Base-by-base conservation (phyloP, 1,140 invertebrate genomes). In the Cepaea nemoralis region DNA sequence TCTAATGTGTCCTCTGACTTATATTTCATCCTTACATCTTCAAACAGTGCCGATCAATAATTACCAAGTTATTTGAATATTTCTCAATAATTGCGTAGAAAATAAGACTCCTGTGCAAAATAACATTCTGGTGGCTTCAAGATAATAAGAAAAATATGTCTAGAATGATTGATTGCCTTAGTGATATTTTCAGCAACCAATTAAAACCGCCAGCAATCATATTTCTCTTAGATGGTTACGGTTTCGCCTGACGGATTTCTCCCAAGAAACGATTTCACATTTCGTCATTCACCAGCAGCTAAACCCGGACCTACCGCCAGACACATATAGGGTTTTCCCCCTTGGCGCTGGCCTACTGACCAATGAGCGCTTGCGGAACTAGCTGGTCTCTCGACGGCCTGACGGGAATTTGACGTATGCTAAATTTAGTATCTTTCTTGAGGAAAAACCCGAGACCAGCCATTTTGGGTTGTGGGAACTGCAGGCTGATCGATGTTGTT, bases 351-450 rank as follows among this genome's bases (percentile, higher is more conserved):
- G 37, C 8, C 1, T 2, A 8, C 40, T 6, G 39, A 67, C 74
- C 74, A 76, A 76, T 76, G 45, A 76, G 22, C 55, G 35, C 33
- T 55, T 76, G 74, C 74, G 74, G 74, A 76, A 76, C 74, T 76
- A 33, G 74, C 27, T 50, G 19, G 35, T 12, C 31, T 48, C 35
- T 22, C 74, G 33, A 55, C 48, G 14, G 74, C 74, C 74, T 76
- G 74, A 76, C 74, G 74, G 74, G 74, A 76, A 76, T 76, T 76
- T 76, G 74, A 76, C 74, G 27, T 76, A 5, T 59, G 10, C 74
- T 76, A 76, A 76, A 35, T 31, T 76, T 76, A 76, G 74, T 31
- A 27, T 22, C 50, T 31, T 76, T 59, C 50, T 55, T 76, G 50
- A 59, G 50, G 74, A 59, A 76, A 76, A 76, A 76, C 45, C 74